A percentile compares a stretch with the other conserved stretches of the same genome.
These are phyloP conservation scores for Todiramphus chloris DNA, from an alignment of 2,113 vertebrate species.

Conservation along the genomic window DNA sequence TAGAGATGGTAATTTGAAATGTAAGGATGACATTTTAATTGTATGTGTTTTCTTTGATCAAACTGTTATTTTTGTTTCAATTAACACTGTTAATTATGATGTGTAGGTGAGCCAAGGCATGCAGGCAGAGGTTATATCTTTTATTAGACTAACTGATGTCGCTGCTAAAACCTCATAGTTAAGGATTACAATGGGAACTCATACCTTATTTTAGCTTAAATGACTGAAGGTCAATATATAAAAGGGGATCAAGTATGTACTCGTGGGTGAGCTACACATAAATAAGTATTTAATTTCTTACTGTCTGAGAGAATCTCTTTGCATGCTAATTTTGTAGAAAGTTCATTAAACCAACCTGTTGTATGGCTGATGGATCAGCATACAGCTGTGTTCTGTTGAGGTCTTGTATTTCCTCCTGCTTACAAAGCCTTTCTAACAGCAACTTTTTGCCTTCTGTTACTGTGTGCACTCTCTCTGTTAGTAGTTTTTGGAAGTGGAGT, in stretches of 20 bases:
- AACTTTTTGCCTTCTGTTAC: slow-evolving; percentile 66
- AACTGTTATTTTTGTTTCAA: not conserved
- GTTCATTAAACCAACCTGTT: slow-evolving; percentile 68
- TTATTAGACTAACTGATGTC: not conserved
- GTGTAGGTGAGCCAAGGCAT: not conserved
- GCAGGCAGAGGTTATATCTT: not conserved
- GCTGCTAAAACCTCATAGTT: not conserved
- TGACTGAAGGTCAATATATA: not conserved
- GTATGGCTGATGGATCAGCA: slow-evolving; percentile 27
- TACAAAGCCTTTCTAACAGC: slow-evolving; percentile 65
- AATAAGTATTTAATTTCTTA: not conserved
- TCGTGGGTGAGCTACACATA: not conserved
- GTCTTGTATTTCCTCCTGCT: slow-evolving; percentile 61
- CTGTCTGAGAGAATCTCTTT: not conserved
- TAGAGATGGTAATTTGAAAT: not conserved
- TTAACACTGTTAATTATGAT: not conserved
- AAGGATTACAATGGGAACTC: not conserved
- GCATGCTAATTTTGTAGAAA: slow-evolving; percentile 42
- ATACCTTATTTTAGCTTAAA: not conserved
- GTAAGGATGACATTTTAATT: not conserved
- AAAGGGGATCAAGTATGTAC: not conserved
- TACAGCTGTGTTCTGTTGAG: slow-evolving; percentile 35
- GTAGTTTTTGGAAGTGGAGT: slow-evolving; percentile 56
- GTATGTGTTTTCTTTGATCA: not conserved
- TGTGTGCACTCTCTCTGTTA: slow-evolving; percentile 53